Evolutionary conservation across 2,888 invertebrate species (phyloP).

Genomic region (Dichetophora obliterata): DNA sequence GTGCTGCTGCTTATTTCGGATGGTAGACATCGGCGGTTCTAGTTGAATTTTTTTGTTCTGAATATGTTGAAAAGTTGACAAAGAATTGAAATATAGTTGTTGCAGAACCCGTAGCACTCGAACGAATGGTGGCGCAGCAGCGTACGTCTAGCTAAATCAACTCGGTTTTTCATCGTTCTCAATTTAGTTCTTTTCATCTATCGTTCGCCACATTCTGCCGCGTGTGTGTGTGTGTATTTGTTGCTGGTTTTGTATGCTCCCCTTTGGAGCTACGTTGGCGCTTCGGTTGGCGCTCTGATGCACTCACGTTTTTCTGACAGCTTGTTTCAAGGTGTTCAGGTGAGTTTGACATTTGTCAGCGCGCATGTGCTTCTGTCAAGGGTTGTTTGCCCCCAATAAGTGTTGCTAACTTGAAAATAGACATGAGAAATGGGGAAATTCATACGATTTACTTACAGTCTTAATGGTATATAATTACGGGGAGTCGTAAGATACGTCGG

Average conservation of each 20-base stretch:
- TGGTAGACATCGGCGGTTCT: slow-evolving; percentile 33
- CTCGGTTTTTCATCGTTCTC: background rate
- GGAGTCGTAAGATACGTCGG: too few relatives aligned
- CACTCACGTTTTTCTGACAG: background rate
- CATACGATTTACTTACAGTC: too few relatives aligned
- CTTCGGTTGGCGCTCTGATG: background rate
- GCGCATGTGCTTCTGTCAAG: slow-evolving; percentile 6
- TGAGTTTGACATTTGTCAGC: background rate
- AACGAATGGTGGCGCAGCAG: slow-evolving; percentile 10
- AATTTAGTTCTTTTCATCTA: background rate
- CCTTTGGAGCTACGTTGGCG: background rate
- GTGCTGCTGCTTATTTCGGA: slow-evolving; percentile 17
- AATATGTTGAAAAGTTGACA: background rate
- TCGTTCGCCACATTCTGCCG: background rate
- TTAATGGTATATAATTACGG: too few relatives aligned
- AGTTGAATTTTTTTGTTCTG: background rate
- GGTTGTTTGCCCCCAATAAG: background rate
- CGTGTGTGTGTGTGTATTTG: background rate
- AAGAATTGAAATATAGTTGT: background rate
- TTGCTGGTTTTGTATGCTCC: background rate
- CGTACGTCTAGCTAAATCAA: background rate
- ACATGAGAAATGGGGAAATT: too few relatives aligned
- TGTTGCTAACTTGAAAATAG: background rate
- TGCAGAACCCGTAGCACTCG: background rate
- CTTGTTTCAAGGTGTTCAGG: too few relatives aligned